Base-by-base conservation (phyloP, 1,140 invertebrate genomes). In the Luehdorfia chinensis region DNA sequence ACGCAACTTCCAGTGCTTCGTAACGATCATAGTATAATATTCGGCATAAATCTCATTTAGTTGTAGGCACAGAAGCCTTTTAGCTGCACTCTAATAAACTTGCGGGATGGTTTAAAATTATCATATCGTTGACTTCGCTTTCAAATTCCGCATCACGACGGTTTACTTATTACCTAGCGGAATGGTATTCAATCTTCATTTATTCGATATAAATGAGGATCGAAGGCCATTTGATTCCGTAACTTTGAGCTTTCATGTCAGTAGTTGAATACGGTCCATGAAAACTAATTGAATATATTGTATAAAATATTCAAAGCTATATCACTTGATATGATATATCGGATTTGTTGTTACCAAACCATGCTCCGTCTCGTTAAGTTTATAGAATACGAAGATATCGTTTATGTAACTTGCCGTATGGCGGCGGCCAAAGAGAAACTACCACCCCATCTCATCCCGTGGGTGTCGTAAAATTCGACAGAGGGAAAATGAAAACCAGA, bases 101-200 rank as follows among this genome's bases (percentile, higher is more conserved):
- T 37, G 6, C 34, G 2, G 34, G 34, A 37, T 37, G 18, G 18
- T 16, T 19, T 37, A 13, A 37, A 37, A 37, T 37, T 37, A 37
- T 15, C 34, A 37, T 37, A 37, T 11, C n/a, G 9, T 23, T 1
- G 34, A 37, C 18, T 19, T 37, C 21, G 16, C 34, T 19, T 15
- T 23, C 18, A 16, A 37, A 37, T 37, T 37, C 34, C 34, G 18
- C 18, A 37, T 37, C 34, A 37, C 34, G 34, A 37, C 34, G 18
- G 21, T 16, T 37, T 21, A 37, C 34, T 37, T 37, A n/a, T 21
- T 37, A 9, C 11, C 16, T 19, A 11, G 34, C 34, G 12, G 18
- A 21, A 9, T 7, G 9, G 0, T 9, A 37, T 1, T 37, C 16
- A 37, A 37, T 37, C 34, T 37, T 16, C 16, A 37, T 37, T 36